phyloP scores from a whole-genome alignment of 2,888 invertebrate genomes.

The Meliscaeva auricollis region DNA sequence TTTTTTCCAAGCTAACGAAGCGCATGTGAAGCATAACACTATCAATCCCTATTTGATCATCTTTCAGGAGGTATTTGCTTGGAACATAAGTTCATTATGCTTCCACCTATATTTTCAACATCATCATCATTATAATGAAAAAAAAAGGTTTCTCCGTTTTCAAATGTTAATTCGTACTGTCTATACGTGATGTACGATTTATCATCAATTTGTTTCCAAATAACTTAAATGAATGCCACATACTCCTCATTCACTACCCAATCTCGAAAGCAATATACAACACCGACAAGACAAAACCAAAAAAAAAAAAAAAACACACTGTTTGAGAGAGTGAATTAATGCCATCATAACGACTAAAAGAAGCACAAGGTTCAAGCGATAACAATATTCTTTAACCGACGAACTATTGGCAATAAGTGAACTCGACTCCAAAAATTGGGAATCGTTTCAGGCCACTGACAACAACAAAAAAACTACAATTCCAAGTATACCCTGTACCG shows the following conservation, averaged over 20 bases:
- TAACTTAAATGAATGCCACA: slow-evolving; percentile 65
- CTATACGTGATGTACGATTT: slow-evolving; percentile 57
- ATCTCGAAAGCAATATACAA: slow-evolving; percentile 43
- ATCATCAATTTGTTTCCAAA: slow-evolving; percentile 72
- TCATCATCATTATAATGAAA: neutral
- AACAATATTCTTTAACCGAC: slow-evolving; percentile 67
- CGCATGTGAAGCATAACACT: too few relatives aligned
- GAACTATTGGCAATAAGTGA: slow-evolving; percentile 74
- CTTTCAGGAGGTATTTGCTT: too few relatives aligned
- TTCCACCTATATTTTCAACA: too few relatives aligned
- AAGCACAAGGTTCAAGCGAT: slow-evolving; percentile 73
- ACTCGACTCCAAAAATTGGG: slow-evolving; percentile 70
- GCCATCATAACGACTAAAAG: slow-evolving; percentile 50
- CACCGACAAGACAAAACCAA: too few relatives aligned
- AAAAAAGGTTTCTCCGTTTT: neutral
- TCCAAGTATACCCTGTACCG: slow-evolving; percentile 55
- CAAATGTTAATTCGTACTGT: slow-evolving; percentile 34
- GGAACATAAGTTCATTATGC: too few relatives aligned
- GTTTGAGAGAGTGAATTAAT: slow-evolving; percentile 64
- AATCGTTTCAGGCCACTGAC: slow-evolving; percentile 63
- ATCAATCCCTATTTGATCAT: too few relatives aligned
- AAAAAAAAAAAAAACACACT: slow-evolving; percentile 10
- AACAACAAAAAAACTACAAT: slow-evolving; percentile 44
- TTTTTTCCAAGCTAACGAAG: too few relatives aligned
- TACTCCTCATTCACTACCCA: slow-evolving; percentile 62